Base-by-base conservation (phyloP, 2,888 invertebrate genomes). In the Tachystola acroxantha region DNA sequence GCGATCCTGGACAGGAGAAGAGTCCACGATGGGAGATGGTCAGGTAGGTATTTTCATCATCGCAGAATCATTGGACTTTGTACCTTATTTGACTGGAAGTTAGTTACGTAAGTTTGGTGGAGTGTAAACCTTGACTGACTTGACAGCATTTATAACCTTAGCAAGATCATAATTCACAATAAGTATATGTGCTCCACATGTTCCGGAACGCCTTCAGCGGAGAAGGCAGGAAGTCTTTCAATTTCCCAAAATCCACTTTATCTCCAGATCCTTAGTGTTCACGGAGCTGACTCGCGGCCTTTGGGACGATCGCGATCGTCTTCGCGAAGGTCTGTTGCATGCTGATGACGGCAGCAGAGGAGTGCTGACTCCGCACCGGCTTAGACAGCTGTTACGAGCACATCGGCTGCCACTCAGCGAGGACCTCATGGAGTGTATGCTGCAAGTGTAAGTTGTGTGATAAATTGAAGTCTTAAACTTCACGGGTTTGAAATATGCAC, bases 251-350 rank as follows among this genome's bases (percentile, higher is more conserved):
- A 4, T 16, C 16, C 16, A 16, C 16, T 4, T 6, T 16, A 16
- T 32, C 39, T 49, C 11, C 44, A 92, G 94, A 42, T 89, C 93
- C 1, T 75, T 94, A 24, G 90, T 93, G 2, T 92, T 95, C 42
- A 88, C 92, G 10, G 92, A 93, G 41, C 61, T 96, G 25, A 90
- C 91, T n/a, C 89, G 93, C 14, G 89, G 89, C 2, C 65, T 94
- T 2, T 95, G 94, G 93, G 90, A 93, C 53, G 92, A 92, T 40
- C 82, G 92, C 2, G 66, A 57, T 0, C 72, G 80, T 2, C 63
- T 86, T 0, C 63, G 51, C 6, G 86, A 86, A 34, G 81, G 82
- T 0, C 43, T 86, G 3, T 14, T 62, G 31, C 86, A 85, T 40
- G 78, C 78, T 0, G 87, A 88, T 35, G 75, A 64, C 7, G 53